Conservation (phyloP, 2,797 vertebrate species). For the Pterois miles region DNA sequence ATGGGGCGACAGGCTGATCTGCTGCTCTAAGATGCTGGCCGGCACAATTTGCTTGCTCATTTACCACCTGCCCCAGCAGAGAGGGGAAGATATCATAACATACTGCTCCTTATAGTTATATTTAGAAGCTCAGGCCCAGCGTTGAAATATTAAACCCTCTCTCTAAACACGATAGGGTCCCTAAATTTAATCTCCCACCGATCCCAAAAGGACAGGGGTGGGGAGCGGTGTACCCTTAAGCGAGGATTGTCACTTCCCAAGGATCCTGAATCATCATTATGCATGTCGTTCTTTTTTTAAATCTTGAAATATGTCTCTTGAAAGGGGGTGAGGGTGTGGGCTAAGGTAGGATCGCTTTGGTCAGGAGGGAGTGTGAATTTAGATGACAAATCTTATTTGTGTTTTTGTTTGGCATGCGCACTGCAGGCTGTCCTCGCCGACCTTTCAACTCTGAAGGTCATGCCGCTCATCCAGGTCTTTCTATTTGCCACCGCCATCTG, state of each 20-base stretch:
- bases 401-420: constrained; percentile 55
- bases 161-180: constrained; percentile 86
- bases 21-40: constrained; percentile 68
- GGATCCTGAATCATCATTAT: constrained; percentile 56
- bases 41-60: constrained; percentile 83
- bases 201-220: constrained; percentile 83
- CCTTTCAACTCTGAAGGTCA: constrained; percentile 97
- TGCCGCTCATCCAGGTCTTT: constrained; percentile 99
- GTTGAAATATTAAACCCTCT: constrained; percentile 91
- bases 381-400: constrained; percentile 15
- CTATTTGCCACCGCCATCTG: constrained; percentile 92
- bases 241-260: constrained; percentile 40
- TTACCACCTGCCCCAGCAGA: constrained; percentile 83
- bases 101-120: constrained; percentile 86
- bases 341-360: constrained; percentile 3
- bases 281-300: constrained; percentile 28
- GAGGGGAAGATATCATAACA: constrained; percentile 90
- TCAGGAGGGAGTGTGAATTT: background rate
- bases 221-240: constrained; percentile 42
- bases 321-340: background rate
- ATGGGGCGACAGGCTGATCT: constrained; percentile 66
- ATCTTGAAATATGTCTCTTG: constrained; percentile 29
- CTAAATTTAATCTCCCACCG: constrained; percentile 87
- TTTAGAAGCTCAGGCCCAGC: constrained; percentile 86
- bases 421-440: constrained; percentile 97